Evolutionary conservation across 2,797 vertebrate genomes (phyloP).

Genomic region (Gymnoscopelus braueri): DNA sequence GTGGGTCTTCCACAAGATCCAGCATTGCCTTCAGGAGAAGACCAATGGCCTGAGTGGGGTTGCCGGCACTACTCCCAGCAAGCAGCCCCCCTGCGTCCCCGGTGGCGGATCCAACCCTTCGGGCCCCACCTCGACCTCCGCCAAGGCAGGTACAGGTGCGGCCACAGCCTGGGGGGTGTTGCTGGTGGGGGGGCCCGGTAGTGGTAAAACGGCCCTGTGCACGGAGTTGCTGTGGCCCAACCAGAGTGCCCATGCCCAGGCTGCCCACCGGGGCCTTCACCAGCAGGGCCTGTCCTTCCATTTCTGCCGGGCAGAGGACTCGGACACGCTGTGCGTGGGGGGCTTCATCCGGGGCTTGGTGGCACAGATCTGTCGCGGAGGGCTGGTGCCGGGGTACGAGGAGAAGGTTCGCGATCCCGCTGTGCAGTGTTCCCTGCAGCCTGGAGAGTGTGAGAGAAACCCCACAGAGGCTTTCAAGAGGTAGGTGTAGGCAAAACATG

Average conservation of each 20-base stretch:
- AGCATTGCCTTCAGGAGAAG: slow-evolving; percentile 99
- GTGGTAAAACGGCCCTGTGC: slow-evolving; percentile 95
- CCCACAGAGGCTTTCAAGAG: slow-evolving; percentile 96
- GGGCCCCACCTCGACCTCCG: slow-evolving; percentile 55
- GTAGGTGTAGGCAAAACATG: slow-evolving; percentile 69
- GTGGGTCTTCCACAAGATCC: slow-evolving; percentile 99
- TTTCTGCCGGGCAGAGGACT: slow-evolving; percentile 96
- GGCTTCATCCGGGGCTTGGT: slow-evolving; percentile 90
- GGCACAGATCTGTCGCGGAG: slow-evolving; percentile 88
- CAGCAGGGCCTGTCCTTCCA: slow-evolving; percentile 92
- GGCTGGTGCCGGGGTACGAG: slow-evolving; percentile 89
- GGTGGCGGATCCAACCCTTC: slow-evolving; percentile 69
- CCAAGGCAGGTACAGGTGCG: slow-evolving; percentile 85
- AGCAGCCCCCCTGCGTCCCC: slow-evolving; percentile 74
- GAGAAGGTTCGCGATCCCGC: slow-evolving; percentile 92
- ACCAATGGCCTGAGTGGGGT: slow-evolving; percentile 79
- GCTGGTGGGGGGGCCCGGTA: slow-evolving; percentile 94
- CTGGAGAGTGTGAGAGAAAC: slow-evolving; percentile 95
- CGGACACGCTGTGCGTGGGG: slow-evolving; percentile 90
- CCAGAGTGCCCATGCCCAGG: slow-evolving; percentile 74
- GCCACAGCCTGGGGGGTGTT: slow-evolving; percentile 92
- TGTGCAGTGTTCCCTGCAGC: slow-evolving; percentile 88
- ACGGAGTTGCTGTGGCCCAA: slow-evolving; percentile 96
- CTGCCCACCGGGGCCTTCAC: slow-evolving; percentile 87
- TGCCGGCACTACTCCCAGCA: slow-evolving; percentile 74